Base-by-base conservation (phyloP, 2,888 invertebrate genomes). In the Nephrotoma flavescens region DNA sequence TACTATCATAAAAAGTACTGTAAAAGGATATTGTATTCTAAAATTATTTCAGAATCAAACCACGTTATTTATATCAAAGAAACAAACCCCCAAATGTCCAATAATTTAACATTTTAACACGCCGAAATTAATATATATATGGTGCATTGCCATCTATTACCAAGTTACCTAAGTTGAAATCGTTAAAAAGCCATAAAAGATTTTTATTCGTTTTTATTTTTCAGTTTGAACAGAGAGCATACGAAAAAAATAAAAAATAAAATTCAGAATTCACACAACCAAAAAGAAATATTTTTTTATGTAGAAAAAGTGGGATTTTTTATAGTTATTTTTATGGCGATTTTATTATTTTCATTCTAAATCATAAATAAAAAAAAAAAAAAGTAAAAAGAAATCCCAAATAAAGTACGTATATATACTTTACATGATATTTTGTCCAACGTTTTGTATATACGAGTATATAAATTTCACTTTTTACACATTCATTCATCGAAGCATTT, bases 251-350 rank as follows among this genome's bases (percentile, higher is more conserved):
- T 4, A 6, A 52, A 47, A 47, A 52, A 31, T 31, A 3, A 15
- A 52, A 15, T 52, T 52, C 52, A 52, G 52, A 71, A 71, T 84
- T 84, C 84, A 84, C 84, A 84, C 84, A 84, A 84, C 84, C 84
- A 84, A 42, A 84, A n/a, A 84, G 41, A 84, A 83, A 42, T 41
- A 83, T 15, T n/a, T 42, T 42, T 42, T 42, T 84, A 84, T 42
- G 42, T 42, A 84, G 42, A 42, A 84, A 83, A 84, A 84, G 84
- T 84, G 84, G 84, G 42, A 44, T 85, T 85, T 85, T 85, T 85
- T 85, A 85, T 85, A 85, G 85, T 85, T 85, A 85, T 85, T 85
- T 71, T 85, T 85, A 85, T 85, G 85, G 85, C 85, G 85, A 85
- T 85, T 85, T 85, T 85, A 85, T 85, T 85, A 85, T 85, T 85